Evolutionary conservation across 2,113 vertebrate genomes (phyloP).

Genomic region (Camelus bactrianus): DNA sequence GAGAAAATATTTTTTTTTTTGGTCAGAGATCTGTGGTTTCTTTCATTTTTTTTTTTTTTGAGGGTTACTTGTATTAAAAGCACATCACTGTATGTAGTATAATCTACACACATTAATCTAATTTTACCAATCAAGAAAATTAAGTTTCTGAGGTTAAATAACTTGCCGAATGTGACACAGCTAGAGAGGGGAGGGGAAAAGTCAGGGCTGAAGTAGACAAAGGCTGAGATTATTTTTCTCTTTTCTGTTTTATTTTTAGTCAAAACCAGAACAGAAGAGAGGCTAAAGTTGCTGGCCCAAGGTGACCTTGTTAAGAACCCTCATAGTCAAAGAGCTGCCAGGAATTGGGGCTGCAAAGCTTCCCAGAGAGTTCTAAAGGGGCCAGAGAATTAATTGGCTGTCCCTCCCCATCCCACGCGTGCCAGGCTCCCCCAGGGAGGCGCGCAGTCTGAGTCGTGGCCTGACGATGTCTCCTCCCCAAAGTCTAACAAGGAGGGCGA

Average conservation of each 20-base stretch:
- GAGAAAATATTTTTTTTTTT: neutral
- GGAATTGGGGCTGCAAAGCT: neutral
- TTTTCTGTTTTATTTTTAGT: slow-evolving; percentile 30
- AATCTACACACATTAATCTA: neutral
- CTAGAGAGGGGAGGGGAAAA: too few species aligned
- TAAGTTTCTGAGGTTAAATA: neutral
- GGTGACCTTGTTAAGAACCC: neutral
- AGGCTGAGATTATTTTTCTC: neutral
- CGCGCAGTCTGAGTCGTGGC: neutral
- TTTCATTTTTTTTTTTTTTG: neutral
- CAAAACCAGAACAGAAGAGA: neutral
- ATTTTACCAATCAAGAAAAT: slow-evolving; percentile 29
- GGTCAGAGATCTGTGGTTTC: neutral
- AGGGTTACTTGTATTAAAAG: neutral
- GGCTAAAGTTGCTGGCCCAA: neutral
- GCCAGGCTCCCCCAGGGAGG: neutral
- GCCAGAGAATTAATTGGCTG: neutral
- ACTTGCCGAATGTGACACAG: neutral
- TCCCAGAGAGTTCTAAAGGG: neutral
- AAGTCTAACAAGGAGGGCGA: neutral
- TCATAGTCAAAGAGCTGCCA: neutral
- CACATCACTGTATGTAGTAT: neutral
- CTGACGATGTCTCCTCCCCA: neutral
- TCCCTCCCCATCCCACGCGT: neutral
- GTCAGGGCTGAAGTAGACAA: neutral